phyloP scores from a whole-genome alignment of 2,888 invertebrate genomes.

The Drosophila pegasa region DNA sequence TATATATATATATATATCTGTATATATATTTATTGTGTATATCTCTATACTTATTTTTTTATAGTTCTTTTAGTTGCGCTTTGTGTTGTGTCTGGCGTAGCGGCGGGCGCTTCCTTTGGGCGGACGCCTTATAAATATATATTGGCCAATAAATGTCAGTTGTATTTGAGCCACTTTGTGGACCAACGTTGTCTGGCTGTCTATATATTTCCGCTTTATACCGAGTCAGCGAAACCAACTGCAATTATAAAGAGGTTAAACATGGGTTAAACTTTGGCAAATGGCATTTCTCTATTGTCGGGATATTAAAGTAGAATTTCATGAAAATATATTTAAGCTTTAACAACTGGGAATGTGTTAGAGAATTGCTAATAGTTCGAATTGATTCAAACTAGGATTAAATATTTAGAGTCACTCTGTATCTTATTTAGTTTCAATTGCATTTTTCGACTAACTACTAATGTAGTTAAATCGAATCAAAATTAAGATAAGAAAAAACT shows the following conservation, averaged over 20 bases:
- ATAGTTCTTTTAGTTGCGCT: constrained; percentile 28
- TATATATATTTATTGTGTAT: neutral
- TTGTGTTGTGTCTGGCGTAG: constrained; percentile 25
- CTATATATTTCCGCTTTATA: constrained; percentile 6
- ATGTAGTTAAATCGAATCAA: neutral
- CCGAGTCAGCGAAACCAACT: constrained; percentile 28
- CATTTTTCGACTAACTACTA: neutral
- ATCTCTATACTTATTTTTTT: no score
- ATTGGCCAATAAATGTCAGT: constrained; percentile 82
- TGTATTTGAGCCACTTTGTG: constrained; percentile 53
- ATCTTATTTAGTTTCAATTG: neutral
- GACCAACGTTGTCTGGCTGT: constrained; percentile 18
- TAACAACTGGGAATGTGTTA: no score
- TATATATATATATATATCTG: constrained; percentile 6
- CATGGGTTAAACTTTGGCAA: neutral
- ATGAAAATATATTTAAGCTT: neutral
- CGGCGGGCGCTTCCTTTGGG: constrained; percentile 52
- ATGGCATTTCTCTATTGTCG: neutral
- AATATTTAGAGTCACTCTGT: neutral
- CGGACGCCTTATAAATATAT: constrained; percentile 71
- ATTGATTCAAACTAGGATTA: neutral
- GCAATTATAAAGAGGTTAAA: constrained; percentile 40
- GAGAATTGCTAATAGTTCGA: no score
- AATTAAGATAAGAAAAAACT: neutral
- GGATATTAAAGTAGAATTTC: neutral